Base-by-base conservation (phyloP, 2,888 invertebrate genomes). In the Abrostola tripartita region DNA sequence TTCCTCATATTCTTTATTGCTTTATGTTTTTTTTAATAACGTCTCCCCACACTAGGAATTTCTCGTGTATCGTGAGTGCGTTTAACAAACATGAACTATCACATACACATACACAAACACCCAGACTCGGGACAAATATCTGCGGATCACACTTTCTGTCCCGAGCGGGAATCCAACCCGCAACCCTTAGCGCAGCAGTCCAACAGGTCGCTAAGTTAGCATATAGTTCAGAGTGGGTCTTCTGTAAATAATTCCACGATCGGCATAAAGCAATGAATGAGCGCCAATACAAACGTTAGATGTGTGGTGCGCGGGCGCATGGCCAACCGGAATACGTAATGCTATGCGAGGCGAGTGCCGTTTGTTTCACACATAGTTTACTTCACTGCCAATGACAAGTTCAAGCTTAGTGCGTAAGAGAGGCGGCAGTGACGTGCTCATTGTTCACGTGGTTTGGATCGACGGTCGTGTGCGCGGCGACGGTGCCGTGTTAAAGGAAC, bases 271-370 rank as follows among this genome's bases (percentile, higher is more conserved):
- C 73, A 62, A 73, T 79, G 81, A 81, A 81, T 81, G 80, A 74
- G 68, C 66, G 65, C 52, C 58, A 63, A 70, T 63, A 74, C 69
- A 71, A 69, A 68, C 63, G 72, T 68, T 40, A 51, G 54, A 12
- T 53, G 57, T 61, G 55, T 37, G 51, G 50, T 64, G 66, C 68
- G 65, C 68, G 64, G 57, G 62, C 69, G 67, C 66, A 64, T 53
- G 40, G 61, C 61, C 66, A 63, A 70, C 76, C 73, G 73, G 84
- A 81, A 82, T 81, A 78, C 77, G 56, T 74, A 78, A 82, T 78
- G 70, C 53, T 63, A 52, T 55, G 67, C 40, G 66, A 70, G 65
- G 11, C 71, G 56, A 77, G 80, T 81, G 81, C 79, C 78, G 84
- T 78, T 79, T 71, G 68, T 71, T 75, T 36, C 49, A 60, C 60